Base-by-base conservation (phyloP, 2,797 vertebrate species). In the Gobionotothen gibberifrons region DNA sequence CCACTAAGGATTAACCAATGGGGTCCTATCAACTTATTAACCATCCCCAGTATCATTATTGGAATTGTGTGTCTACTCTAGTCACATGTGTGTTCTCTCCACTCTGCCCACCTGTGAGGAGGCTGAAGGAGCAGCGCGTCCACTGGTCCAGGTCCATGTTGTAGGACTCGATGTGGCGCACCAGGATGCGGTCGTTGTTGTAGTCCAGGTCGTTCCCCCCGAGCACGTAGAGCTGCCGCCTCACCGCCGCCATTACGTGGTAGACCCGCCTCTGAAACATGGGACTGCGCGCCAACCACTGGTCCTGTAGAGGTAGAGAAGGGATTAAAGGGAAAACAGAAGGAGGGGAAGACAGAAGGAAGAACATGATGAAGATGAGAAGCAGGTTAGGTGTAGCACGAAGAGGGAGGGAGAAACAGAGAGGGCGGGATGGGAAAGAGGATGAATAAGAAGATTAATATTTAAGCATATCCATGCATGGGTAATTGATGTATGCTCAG, bases 211-310 rank as follows among this genome's bases (percentile, higher is more conserved):
- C 97, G 4, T 99, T 99, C 61, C 97, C 98, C 0, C 98, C 98
- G 0, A 99, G 90, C 84, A 99, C 97, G 0, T 98, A 99, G 4
- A 99, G 96, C 85, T 96, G 96, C 83, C 96, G 95, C 64, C 95
- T 95, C 69, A 98, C 96, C 0, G 97, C 96, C 1, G 96, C 97
- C 97, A 99, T 99, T 72, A 98, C 97, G 65, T 99, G 97, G 84
- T 99, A 99, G 57, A 99, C 97, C 26, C 98, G 94, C 85, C 97
- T 95, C 94, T 99, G 98, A 59, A 97, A 85, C 97, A 99, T 99
- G 5, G 97, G 96, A 86, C 97, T 97, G 5, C 96, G 97, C 59
- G 95, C 93, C 44, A 97, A 69, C 97, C 98, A 99, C 91, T 97
- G 96, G 75, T 99, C 96, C 97, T 99, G 90, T 64, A 5, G 53